These are phyloP conservation scores for Aphodius sticticus DNA, from an alignment of 2,888 invertebrate species.

Conservation along the genomic window DNA sequence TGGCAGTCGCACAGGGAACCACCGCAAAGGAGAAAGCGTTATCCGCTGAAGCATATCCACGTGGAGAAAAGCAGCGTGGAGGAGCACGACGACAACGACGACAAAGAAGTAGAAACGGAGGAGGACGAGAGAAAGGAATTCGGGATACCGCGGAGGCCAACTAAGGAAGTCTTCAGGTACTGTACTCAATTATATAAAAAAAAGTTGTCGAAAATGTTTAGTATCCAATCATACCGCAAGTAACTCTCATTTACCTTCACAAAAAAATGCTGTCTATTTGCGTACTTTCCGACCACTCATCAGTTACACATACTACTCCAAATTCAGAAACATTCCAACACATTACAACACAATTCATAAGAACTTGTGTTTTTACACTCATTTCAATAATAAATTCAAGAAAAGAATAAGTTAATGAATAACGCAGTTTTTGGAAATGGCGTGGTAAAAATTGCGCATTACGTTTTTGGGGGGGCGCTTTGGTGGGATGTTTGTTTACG, in stretches of 20 bases:
- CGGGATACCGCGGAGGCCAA: background rate
- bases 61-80: background rate
- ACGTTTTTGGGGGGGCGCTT: background rate
- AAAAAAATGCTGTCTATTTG: no score
- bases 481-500: background rate
- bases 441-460: background rate
- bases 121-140: background rate
- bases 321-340: no score
- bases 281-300: no score
- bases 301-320: no score
- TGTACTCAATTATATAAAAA: no score
- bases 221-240: no score
- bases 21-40: background rate
- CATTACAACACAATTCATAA: no score
- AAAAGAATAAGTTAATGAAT: background rate
- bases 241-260: no score
- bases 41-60: constrained; percentile 4
- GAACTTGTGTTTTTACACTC: no score
- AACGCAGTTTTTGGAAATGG: background rate
- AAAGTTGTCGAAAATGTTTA: no score
- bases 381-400: no score
- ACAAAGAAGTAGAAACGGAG: background rate
- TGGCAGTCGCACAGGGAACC: background rate
- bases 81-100: background rate
- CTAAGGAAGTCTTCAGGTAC: background rate